Percentiles rank a stretch among this genome's conserved stretches.
These are phyloP conservation scores for Mus caroli DNA, from an alignment of 2,797 vertebrate species.

Conservation along the genomic window DNA sequence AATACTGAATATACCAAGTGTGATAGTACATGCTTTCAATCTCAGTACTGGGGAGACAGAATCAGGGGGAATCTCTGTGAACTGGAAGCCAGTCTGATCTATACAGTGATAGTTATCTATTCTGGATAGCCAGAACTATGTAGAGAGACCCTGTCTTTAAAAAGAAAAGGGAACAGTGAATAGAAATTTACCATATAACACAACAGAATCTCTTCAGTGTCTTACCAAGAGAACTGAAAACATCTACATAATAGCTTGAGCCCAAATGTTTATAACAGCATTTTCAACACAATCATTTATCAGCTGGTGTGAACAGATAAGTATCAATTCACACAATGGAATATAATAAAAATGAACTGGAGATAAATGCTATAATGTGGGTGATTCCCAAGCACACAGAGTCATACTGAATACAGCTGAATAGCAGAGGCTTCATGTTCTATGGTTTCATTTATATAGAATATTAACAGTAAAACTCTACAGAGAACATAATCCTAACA, in stretches of 20 bases:
- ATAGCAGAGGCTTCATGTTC: neutral
- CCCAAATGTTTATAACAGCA: neutral
- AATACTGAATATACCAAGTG: neutral
- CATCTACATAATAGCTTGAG: neutral
- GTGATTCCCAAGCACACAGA: neutral
- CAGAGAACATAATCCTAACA: neutral
- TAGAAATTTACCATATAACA: constrained; percentile 32
- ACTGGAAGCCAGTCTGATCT: neutral
- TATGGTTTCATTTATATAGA: neutral
- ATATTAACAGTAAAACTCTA: neutral
- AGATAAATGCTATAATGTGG: neutral
- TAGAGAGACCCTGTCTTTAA: neutral
- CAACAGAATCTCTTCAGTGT: constrained; percentile 44
- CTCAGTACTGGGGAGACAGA: neutral
- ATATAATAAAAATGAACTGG: constrained; percentile 44
- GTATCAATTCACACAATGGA: neutral
- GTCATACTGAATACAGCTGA: neutral
- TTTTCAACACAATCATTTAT: constrained; percentile 13
- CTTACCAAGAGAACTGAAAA: constrained; percentile 45
- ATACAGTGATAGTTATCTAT: neutral
- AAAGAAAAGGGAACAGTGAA: neutral
- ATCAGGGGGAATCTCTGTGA: neutral
- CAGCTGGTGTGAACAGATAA: neutral
- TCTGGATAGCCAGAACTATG: neutral
- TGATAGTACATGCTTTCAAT: neutral